A percentile compares a stretch with the other conserved stretches of the same genome.
Evolutionary conservation across 1,140 invertebrate species (phyloP).

Genomic region (Drosophila asahinai): DNA sequence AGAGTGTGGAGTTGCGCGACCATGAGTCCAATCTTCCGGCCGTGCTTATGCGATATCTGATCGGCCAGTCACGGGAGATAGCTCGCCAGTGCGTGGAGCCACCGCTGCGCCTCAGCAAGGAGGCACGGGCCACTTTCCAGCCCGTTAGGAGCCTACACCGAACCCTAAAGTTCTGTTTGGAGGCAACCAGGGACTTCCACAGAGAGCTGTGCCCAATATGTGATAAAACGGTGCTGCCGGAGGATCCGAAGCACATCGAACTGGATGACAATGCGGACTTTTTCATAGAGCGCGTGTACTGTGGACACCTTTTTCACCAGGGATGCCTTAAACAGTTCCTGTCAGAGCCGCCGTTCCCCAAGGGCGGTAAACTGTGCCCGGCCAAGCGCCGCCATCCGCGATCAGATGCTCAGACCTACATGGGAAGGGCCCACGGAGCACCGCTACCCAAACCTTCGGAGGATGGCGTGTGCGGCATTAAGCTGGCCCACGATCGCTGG

Average conservation of each 20-base stretch:
- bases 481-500: constrained; percentile 92
- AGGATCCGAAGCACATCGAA: constrained; percentile 87
- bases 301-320: constrained; percentile 91
- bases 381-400: constrained; percentile 77
- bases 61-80: constrained; percentile 89
- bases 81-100: constrained; percentile 90
- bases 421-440: constrained; percentile 37
- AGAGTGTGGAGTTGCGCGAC: constrained; percentile 87
- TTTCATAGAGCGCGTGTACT: constrained; percentile 91
- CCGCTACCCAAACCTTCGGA: constrained; percentile 19
- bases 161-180: constrained; percentile 88
- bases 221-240: constrained; percentile 87
- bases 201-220: constrained; percentile 89
- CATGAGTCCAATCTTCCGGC: constrained; percentile 89
- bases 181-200: constrained; percentile 87
- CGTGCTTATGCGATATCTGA: constrained; percentile 87
- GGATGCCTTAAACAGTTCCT: constrained; percentile 90
- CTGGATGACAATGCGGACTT: constrained; percentile 87
- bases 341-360: constrained; percentile 90
- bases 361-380: constrained; percentile 87
- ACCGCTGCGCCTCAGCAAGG: constrained; percentile 86
- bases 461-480: constrained; percentile 86
- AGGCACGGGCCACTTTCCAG: constrained; percentile 86
- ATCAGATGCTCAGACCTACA: constrained; percentile 76
- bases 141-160: constrained; percentile 88